Conservation (phyloP, 2,888 invertebrate species). For the Anthrax anthrax region DNA sequence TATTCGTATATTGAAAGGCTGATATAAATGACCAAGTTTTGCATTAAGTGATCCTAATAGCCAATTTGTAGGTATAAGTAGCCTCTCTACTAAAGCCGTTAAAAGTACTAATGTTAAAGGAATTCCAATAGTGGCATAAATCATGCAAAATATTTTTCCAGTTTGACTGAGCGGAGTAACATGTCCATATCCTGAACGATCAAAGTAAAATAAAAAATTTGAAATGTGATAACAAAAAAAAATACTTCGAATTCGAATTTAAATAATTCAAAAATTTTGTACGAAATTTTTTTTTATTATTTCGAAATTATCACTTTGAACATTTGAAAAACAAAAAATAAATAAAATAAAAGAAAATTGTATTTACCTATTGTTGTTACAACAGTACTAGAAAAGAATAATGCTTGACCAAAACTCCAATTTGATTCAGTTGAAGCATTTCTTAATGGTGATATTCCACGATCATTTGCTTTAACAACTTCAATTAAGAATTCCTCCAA, state of each 20-base stretch:
- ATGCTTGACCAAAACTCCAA: conserved; percentile 81
- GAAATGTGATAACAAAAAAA: too few relatives aligned
- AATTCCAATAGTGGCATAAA: conserved; percentile 73
- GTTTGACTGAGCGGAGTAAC: conserved; percentile 73
- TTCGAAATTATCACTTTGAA: too few relatives aligned
- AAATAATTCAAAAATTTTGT: too few relatives aligned
- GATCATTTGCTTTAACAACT: conserved; percentile 58
- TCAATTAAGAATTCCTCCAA: conserved; percentile 56
- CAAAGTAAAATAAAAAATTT: too few relatives aligned
- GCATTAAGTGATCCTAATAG: conserved; percentile 55
- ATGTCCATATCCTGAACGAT: conserved; percentile 65
- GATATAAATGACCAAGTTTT: conserved; percentile 54
- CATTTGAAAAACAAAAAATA: too few relatives aligned
- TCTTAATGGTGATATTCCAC: conserved; percentile 59
- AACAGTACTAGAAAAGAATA: conserved; percentile 78
- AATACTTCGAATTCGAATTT: too few relatives aligned
- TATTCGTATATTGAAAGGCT: conserved; percentile 60
- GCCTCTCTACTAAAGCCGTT: conserved; percentile 66
- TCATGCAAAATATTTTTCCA: conserved; percentile 78
- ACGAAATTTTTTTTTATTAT: too few relatives aligned
- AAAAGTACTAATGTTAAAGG: conserved; percentile 73
- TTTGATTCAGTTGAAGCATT: conserved; percentile 69
- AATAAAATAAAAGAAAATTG: too few relatives aligned
- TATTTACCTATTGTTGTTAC: conserved; percentile 81
- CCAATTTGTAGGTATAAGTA: conserved; percentile 58